Evolutionary conservation across 2,113 vertebrate species (phyloP), one percentile per base, ranked within the genome.

Genomic region (Nyctereutes procyonoides): DNA sequence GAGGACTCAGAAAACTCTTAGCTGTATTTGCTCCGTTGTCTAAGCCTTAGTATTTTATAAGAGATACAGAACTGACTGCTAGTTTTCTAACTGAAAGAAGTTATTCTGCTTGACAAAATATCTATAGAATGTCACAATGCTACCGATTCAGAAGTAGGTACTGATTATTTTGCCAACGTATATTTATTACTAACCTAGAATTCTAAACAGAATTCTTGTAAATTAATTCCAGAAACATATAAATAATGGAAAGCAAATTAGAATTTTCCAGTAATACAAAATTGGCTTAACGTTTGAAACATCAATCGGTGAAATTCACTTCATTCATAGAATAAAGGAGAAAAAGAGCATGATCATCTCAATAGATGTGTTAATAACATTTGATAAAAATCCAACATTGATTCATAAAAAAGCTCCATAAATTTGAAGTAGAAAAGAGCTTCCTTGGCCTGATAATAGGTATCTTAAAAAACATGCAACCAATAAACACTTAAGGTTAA

Each of bases 61-160:
- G 76, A 79, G 56, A 86, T 51, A 51, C 63, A 92, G 38, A 53
- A n/a, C 67, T 77, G 30, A 86, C 43, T 60, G 87, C 19, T 53
- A 92, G 19, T 83, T 77, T 97, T 96, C 62, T 97, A 71, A 84
- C 71, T 86, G 86, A 43, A 76, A 94, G 80, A 90, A 95, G 81
- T 93, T 95, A 97, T 95, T 97, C 90, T 98, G 95, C 88, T 93
- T 97, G 81, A 96, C 96, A 71, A 97, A 98, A 96, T 71, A 96
- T 97, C 95, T 90, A 97, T 97, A 97, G 97, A 86, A 97, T 98
- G 89, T 65, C 94, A 81, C 85, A 97, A 76, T 94, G 94, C 88
- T 97, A 92, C 83, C 97, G 98, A 98, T 98, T 97, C 93, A 96
- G 95, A 79, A 96, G 5, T 38, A 76, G 51, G 4, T 38, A 35